Conservation (phyloP, 92 coral and sea anemone species). For the Epizoanthus illoricatus region DNA sequence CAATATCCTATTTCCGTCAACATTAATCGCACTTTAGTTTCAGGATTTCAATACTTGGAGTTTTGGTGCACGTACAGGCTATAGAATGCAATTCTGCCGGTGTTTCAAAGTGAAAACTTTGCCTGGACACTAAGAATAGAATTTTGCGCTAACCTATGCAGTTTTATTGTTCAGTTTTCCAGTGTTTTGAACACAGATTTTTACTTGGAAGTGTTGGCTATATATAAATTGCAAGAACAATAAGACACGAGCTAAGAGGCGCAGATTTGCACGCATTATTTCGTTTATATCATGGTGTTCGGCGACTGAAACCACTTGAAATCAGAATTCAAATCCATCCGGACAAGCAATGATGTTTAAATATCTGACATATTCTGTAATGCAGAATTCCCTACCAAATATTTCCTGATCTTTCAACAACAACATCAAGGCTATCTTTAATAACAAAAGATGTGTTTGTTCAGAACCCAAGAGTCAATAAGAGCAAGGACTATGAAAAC, state of each 20-base stretch:
- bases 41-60: background rate
- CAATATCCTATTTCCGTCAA: background rate
- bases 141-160: no score
- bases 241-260: no score
- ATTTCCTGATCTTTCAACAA: background rate
- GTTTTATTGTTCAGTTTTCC: no score
- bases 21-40: background rate
- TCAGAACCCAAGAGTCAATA: background rate
- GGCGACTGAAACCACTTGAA: no score
- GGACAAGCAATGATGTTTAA: background rate
- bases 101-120: no score
- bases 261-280: no score
- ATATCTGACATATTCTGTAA: background rate
- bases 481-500: background rate
- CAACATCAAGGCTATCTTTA: background rate
- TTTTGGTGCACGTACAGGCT: background rate
- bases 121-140: no score
- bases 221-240: no score
- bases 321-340: no score
- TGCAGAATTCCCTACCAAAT: background rate
- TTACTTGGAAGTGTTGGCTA: no score
- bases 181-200: no score
- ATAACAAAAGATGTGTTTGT: slow-evolving; percentile 8
- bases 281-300: no score
- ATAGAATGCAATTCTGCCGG: background rate